Base-by-base conservation (phyloP, 2,113 vertebrate genomes). In the Neodon shergylaensis region DNA sequence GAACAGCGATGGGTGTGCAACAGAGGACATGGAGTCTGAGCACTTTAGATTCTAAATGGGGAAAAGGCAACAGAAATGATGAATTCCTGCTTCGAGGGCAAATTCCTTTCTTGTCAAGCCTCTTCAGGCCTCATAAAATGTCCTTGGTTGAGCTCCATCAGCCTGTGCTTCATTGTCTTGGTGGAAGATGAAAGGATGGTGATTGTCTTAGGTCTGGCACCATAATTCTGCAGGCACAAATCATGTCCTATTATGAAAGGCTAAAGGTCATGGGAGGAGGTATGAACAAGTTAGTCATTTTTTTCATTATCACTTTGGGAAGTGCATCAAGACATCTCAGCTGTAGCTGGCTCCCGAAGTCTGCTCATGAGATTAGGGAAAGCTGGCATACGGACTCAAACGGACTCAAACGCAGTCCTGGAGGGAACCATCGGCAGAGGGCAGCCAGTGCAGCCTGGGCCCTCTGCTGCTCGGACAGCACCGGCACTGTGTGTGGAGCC, bases 291-390 rank as follows among this genome's bases (percentile, higher is more conserved):
- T 61, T 52, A 24, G 33, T 81, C 63, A 61, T 24, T 70, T 70
- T 78, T 74, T 26, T 52, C 47, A 42, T 66, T 4, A 0, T 78
- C 81, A 42, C 42, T 88, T 74, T 78, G 95, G 92, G 90, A 92
- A 96, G 44, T 77, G 3, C n/a, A 68, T 58, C 61, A 82, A 52
- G 90, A 74, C 73, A 61, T 88, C 74, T 95, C 61, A 44, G 86
- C 79, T 81, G 73, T 81, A 85, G 61, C 65, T 36, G 13, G 33
- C 47, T 13, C 63, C 79, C 44, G 17, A 72, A 85, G 83, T 39
- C 49, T 39, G 2, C 33, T 73, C 3, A 33, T 4, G 7, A 52
- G 49, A 81, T 88, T 61, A 82, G 74, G 96, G 74, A n/a, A 90
- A 63, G 26, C 11, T 44, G 61, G 49, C 19, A 63, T 63, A 26